phyloP scores from a whole-genome alignment of 2,888 invertebrate species.

The Lordiphosa fenestrarum region DNA sequence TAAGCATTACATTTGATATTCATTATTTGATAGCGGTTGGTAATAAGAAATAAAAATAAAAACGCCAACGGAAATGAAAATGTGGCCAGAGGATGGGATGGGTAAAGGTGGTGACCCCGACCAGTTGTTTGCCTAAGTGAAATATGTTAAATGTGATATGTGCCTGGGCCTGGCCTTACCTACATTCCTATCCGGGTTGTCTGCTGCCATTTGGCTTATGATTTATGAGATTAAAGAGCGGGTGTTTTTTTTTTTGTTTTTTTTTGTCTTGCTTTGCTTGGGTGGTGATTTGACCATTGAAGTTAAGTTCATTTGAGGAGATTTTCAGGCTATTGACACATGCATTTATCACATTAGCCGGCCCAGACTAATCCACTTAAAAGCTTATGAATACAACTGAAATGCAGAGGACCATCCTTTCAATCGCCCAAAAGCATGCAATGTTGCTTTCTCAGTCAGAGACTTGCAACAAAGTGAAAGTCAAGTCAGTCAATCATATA shows the following conservation, averaged over 20 bases:
- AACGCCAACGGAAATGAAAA: conserved; percentile 71
- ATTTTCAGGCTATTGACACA: conserved; percentile 20
- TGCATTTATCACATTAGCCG: conserved; percentile 62
- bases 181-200: no score
- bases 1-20: conserved; percentile 76
- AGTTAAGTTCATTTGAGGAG: neutral
- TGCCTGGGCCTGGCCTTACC: conserved; percentile 1
- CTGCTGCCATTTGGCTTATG: conserved; percentile 31
- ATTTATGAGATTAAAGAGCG: conserved; percentile 67
- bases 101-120: conserved; percentile 28
- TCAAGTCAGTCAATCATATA: conserved; percentile 34
- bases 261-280: neutral
- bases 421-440: conserved; percentile 38
- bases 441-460: conserved; percentile 5
- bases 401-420: conserved; percentile 17
- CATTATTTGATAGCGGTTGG: conserved; percentile 68
- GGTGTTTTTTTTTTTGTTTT: conserved; percentile 11
- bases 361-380: conserved; percentile 58
- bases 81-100: conserved; percentile 28
- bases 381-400: conserved; percentile 38
- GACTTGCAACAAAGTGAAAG: conserved; percentile 18
- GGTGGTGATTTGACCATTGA: neutral
- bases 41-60: conserved; percentile 73
- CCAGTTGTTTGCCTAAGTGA: conserved; percentile 74
- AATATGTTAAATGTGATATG: conserved; percentile 65